Conservation (phyloP, 2,888 invertebrate species). For the Eustalomyia histrio region DNA sequence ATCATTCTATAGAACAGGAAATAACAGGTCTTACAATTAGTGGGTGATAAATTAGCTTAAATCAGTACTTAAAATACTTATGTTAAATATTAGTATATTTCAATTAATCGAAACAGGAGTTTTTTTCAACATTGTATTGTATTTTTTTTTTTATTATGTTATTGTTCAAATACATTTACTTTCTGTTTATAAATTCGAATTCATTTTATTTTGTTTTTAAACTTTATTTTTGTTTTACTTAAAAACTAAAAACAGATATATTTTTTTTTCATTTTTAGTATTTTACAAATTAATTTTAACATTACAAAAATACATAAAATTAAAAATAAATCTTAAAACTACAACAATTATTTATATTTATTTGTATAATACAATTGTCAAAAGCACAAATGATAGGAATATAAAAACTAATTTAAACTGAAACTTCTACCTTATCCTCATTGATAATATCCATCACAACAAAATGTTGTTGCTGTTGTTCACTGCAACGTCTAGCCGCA, state of each 20-base stretch:
- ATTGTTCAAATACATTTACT: no score
- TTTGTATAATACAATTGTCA: slow-evolving; percentile 14
- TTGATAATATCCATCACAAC: slow-evolving; percentile 73
- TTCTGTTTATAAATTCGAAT: neutral
- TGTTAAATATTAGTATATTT: no score
- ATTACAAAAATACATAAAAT: neutral
- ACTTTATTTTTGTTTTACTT: no score
- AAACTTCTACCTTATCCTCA: slow-evolving; percentile 68
- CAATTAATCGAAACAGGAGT: no score
- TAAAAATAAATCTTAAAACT: neutral
- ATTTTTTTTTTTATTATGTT: no score
- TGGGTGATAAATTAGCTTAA: no score
- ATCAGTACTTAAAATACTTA: no score
- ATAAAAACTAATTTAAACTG: slow-evolving; percentile 10
- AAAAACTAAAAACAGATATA: neutral
- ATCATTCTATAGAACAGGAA: no score
- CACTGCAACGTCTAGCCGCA: slow-evolving; percentile 42
- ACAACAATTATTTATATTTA: neutral
- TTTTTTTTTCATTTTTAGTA: neutral
- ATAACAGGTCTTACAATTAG: no score
- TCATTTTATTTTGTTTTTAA: neutral
- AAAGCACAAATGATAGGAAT: neutral
- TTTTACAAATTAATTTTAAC: neutral
- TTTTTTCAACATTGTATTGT: no score
- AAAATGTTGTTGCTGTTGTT: slow-evolving; percentile 68